Percentiles rank a stretch among this genome's conserved stretches.
Evolutionary conservation across 2,888 invertebrate genomes (phyloP).

Genomic region (Lithophane socia): DNA sequence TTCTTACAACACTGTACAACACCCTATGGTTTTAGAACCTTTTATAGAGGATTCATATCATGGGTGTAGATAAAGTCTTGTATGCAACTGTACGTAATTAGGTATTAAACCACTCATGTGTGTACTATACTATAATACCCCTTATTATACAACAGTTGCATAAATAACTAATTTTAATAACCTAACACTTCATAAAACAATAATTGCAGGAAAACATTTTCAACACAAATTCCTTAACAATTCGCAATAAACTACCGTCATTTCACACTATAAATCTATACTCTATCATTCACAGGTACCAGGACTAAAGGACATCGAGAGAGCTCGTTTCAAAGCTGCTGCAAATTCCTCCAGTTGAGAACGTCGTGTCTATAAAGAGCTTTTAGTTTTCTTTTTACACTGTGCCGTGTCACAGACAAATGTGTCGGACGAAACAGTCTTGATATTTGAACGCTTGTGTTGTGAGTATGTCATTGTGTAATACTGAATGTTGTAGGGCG

Average conservation of each 20-base stretch:
- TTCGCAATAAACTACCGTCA: constrained; percentile 2
- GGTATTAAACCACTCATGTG: no score
- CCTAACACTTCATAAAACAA: not conserved
- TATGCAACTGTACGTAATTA: no score
- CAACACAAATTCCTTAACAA: not conserved
- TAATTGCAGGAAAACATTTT: not conserved
- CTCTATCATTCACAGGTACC: constrained; percentile 24
- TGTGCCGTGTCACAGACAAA: constrained; percentile 40
- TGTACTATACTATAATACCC: no score
- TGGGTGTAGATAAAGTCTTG: no score
- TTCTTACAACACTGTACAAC: no score
- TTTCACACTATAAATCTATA: constrained; percentile 31
- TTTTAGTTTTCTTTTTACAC: constrained; percentile 62
- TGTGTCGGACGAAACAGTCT: constrained; percentile 34
- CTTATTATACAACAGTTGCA: no score
- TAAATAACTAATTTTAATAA: no score
- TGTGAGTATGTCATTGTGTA: not conserved
- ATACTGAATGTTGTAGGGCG: no score
- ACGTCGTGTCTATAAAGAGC: constrained; percentile 52
- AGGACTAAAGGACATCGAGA: constrained; percentile 20
- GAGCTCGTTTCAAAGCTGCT: constrained; percentile 46
- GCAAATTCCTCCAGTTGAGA: constrained; percentile 52
- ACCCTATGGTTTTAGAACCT: no score
- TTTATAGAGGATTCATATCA: no score
- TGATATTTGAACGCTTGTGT: constrained; percentile 26